A percentile compares a stretch with the other conserved stretches of the same genome.
Conservation (phyloP, 2,797 vertebrate species). For the Semotilus atromaculatus region DNA sequence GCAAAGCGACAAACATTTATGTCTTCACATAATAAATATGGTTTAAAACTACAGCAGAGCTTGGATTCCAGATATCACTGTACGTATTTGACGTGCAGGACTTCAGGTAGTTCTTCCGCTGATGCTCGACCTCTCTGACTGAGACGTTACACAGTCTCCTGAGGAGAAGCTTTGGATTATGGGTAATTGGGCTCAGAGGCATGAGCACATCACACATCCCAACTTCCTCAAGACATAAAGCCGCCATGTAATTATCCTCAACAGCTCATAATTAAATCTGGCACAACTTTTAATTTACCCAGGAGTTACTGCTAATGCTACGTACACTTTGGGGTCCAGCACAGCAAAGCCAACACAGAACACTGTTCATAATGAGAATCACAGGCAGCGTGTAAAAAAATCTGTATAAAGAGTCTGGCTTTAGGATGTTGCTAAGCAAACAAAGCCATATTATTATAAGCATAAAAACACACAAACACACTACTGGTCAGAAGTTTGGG, state of each 20-base stretch:
- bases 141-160: constrained; percentile 1
- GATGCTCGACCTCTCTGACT: background rate
- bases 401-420: background rate
- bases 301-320: constrained; percentile 39
- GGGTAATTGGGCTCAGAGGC: constrained; percentile 51
- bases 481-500: background rate
- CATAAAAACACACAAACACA: background rate
- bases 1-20: background rate
- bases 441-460: background rate
- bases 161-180: constrained; percentile 41
- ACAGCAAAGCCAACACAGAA: background rate
- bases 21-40: background rate
- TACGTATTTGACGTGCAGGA: background rate
- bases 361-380: background rate
- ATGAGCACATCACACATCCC: constrained; percentile 42
- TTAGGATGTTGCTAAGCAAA: background rate
- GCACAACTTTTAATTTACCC: constrained; percentile 57
- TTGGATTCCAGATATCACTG: background rate
- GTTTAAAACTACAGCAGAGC: background rate
- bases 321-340: constrained; percentile 3
- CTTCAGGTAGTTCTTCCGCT: background rate
- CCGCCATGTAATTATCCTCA: constrained; percentile 65
- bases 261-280: constrained; percentile 62
- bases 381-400: background rate
- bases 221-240: constrained; percentile 50